Percentiles rank a stretch among this genome's conserved stretches.
Evolutionary conservation across 2,113 vertebrate genomes (phyloP).

Genomic region (Poeciliopsis prolifica): DNA sequence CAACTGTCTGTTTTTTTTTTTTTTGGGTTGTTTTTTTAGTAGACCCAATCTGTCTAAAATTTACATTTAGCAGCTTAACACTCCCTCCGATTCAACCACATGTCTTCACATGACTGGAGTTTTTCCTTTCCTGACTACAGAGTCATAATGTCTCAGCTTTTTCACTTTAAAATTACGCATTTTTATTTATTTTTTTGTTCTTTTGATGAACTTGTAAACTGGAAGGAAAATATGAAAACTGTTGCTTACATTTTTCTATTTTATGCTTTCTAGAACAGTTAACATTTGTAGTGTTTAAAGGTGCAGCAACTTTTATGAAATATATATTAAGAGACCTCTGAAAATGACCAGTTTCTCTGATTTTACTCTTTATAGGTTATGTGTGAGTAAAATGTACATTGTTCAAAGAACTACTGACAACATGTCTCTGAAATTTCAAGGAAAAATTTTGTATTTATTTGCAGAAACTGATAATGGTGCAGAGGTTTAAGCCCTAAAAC

Average conservation of each 20-base stretch:
- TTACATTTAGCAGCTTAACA: constrained; percentile 8
- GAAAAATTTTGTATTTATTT: too few relatives aligned
- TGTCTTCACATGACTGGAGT: not conserved
- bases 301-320: too few relatives aligned
- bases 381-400: too few relatives aligned
- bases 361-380: too few relatives aligned
- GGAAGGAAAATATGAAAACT: not conserved
- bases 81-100: constrained; percentile 3
- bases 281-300: not conserved
- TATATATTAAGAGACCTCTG: too few relatives aligned
- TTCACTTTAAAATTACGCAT: too few relatives aligned
- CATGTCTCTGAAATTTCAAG: too few relatives aligned
- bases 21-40: not conserved
- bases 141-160: constrained; percentile 17
- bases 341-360: too few relatives aligned
- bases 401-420: too few relatives aligned
- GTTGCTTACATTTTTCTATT: not conserved
- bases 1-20: constrained; percentile 49
- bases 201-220: not conserved
- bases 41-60: not conserved
- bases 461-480: too few relatives aligned
- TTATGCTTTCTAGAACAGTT: not conserved
- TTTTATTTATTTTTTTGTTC: not conserved
- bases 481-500: too few relatives aligned
- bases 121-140: constrained; percentile 1